Percentiles rank a stretch among this genome's conserved stretches.
These are phyloP conservation scores for Ridgeia piscesae DNA, from an alignment of 1,140 invertebrate genomes.

Conservation along the genomic window DNA sequence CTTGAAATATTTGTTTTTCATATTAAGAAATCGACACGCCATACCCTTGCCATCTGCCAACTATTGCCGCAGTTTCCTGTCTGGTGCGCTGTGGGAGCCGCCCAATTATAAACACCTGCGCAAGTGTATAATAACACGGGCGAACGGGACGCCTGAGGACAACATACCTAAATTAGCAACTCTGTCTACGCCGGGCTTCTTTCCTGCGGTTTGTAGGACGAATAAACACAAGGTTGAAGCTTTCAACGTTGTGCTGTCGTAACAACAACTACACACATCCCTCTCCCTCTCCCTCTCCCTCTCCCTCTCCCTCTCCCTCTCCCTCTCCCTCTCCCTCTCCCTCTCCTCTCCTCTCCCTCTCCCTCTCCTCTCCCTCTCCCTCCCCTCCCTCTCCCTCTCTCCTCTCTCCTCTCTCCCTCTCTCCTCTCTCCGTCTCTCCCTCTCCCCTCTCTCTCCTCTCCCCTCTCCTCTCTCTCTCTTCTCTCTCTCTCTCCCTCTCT, in stretches of 20 bases:
- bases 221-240: neutral
- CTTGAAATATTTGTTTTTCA: neutral
- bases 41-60: neutral
- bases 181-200: neutral
- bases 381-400: too few species aligned
- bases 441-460: too few species aligned
- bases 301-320: neutral
- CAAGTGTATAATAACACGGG: neutral
- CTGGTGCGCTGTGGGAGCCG: neutral
- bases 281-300: neutral
- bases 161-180: neutral
- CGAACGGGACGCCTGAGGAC: neutral
- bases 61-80: neutral
- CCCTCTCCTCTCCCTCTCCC: too few species aligned
- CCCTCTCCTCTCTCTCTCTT: neutral
- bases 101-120: neutral
- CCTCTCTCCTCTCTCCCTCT: neutral
- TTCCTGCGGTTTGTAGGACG: neutral
- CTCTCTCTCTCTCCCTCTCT: too few species aligned
- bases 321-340: neutral
- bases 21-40: neutral
- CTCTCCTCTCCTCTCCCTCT: too few species aligned
- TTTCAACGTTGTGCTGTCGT: neutral
- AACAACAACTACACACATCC: neutral
- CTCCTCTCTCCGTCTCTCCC: neutral